Evolutionary conservation across 2,797 vertebrate species (phyloP), one percentile per base, ranked within the genome.

Genomic region (Sebastes nivosus): DNA sequence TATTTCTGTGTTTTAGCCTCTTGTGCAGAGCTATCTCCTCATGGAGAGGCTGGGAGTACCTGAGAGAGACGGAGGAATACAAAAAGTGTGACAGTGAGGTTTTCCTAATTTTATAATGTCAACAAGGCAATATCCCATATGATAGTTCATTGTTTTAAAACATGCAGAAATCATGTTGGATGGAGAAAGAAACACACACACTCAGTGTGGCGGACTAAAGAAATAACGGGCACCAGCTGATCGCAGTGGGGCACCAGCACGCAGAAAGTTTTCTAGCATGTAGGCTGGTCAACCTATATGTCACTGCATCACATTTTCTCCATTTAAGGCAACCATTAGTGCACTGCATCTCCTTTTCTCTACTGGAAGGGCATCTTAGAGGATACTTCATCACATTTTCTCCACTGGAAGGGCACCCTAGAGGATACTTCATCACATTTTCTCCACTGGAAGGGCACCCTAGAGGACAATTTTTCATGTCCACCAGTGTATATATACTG

Each of bases 11-110:
- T 82, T 95, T 96, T n/a, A 99, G 94, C 75, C 93, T 95, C 92
- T 97, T 98, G 94, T 99, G 97, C 57, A 99, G 93, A 16, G 96
- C 96, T 0, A 99, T 98, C 91, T 99, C 97, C 88, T 99, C 97
- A 0, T 99, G 97, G 12, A 99, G 96, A 0, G 97, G 96, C 92
- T 98, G 97, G 0, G 97, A 99, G 86, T 96, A 97, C 68, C 97
- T 99, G 88, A 25, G 6, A 20, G 27, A 63, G 4, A 79, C n/a
- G 20, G 25, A 67, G 8, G 4, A 6, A 65, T 12, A 18, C 1
- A 22, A 34, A 72, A 72, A 9, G 11, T 18, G 24, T 5, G 5
- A 52, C 8, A 4, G 38, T 29, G 6, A 73, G 16, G 18, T 50
- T 25, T n/a, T 52, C 13, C 6, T 34, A 4, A 52, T 10, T 29